Base-by-base conservation (phyloP, 2,888 invertebrate species). In the Plebejus melissa region DNA sequence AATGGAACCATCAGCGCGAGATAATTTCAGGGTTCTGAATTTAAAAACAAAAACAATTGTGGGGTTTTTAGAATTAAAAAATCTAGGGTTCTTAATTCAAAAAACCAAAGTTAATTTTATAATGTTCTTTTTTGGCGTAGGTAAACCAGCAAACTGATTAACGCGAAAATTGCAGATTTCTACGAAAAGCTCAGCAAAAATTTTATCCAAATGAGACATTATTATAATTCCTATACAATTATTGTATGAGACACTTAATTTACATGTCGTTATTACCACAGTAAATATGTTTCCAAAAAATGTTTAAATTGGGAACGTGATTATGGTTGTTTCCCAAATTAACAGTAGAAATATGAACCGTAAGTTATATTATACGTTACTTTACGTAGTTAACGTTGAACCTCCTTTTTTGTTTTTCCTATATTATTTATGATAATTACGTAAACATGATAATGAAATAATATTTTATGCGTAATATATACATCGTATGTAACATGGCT, bases 271-370 rank as follows among this genome's bases (percentile, higher is more conserved):
- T 36, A 70, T 70, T 46, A 46, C 71, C 4, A 46, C 46, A 71
- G 11, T 71, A 71, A 71, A 71, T 46, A 71, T 71, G 0, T 22
- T 71, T 46, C 6, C 11, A 70, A 70, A 70, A 71, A 46, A 46
- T 11, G 4, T 70, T 70, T 70, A 70, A 70, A 70, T 70, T 70
- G 70, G 70, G 9, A 41, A 65, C 60, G 28, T 65, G 60, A 70
- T 70, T 70, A 41, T 46, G 4, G n/a, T 41, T 38, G 41, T 70
- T 70, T 38, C 38, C 36, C 5, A 41, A 41, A n/a, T 70, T 70
- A 38, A 38, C 6, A n/a, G 16, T n/a, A 70, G 41, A 38, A 41
- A n/a, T 32, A 70, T 7, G 4, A 41, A 46, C 70, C 46, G 70
- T 41, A 41, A 41, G 38, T 54, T 16, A 70, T 41, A 70, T 65